phyloP scores from a whole-genome alignment of 2,113 vertebrate species.

The Casuarius casuarius region DNA sequence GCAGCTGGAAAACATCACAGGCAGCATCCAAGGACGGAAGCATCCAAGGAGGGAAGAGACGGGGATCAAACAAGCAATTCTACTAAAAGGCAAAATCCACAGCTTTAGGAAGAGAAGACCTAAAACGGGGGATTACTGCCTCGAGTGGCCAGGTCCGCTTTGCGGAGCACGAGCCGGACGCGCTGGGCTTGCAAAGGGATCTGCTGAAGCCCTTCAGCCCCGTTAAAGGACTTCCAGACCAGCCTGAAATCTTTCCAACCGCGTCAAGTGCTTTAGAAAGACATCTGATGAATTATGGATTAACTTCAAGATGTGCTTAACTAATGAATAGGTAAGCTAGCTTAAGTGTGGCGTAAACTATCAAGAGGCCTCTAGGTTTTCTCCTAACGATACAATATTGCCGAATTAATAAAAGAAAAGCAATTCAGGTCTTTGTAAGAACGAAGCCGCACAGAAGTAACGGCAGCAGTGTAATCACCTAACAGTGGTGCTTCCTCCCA shows the following conservation, averaged over 20 bases:
- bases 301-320: neutral
- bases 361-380: neutral
- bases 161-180: fast-evolving
- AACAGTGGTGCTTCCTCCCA: neutral
- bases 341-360: neutral
- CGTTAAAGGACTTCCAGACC: neutral
- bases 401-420: neutral
- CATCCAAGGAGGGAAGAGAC: fast-evolving
- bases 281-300: neutral
- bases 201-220: neutral
- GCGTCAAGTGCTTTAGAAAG: neutral
- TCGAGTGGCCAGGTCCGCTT: neutral
- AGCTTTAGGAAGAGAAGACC: neutral
- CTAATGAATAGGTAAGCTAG: neutral
- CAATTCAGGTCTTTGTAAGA: neutral
- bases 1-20: neutral
- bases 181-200: neutral
- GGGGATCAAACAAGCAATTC: neutral
- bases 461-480: neutral
- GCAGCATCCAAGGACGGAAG: neutral
- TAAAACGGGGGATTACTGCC: fast-evolving
- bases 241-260: neutral
- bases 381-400: fast-evolving
- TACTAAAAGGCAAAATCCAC: neutral
- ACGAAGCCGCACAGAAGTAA: neutral